phyloP scores from a whole-genome alignment of 2,888 invertebrate species.

The Drosophila robusta region DNA sequence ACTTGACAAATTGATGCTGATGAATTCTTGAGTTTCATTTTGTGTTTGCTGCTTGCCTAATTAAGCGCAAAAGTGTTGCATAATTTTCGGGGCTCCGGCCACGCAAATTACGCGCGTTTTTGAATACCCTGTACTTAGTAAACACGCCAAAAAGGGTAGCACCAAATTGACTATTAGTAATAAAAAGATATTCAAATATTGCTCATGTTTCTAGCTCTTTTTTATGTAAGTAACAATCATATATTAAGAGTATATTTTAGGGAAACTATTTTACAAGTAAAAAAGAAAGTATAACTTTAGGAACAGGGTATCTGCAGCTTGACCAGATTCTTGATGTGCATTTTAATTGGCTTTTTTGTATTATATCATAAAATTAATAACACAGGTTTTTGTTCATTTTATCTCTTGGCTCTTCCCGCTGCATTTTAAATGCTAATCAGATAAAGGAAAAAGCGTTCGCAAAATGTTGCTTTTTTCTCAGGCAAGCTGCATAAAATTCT shows the following conservation, averaged over 20 bases:
- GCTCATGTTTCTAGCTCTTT: no score
- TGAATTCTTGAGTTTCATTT: slow-evolving; percentile 65
- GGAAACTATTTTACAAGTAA: no score
- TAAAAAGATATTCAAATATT: neutral
- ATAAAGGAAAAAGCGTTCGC: slow-evolving; percentile 1
- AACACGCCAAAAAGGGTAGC: neutral
- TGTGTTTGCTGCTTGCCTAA: slow-evolving; percentile 51
- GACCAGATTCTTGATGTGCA: neutral
- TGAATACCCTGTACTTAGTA: slow-evolving; percentile 22
- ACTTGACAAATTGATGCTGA: slow-evolving; percentile 69
- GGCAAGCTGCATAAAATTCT: slow-evolving; percentile 8
- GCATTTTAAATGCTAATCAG: slow-evolving; percentile 7
- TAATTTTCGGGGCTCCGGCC: slow-evolving; percentile 43
- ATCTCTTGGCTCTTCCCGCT: neutral
- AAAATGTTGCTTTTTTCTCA: slow-evolving; percentile 3
- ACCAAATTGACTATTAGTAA: neutral
- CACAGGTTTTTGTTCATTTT: neutral
- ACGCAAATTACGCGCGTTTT: slow-evolving; percentile 46
- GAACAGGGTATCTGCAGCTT: neutral
- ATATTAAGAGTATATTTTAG: no score
- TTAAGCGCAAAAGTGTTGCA: slow-evolving; percentile 63
- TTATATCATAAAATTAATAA: neutral
- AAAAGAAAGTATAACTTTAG: neutral
- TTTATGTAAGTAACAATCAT: no score
- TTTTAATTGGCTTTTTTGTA: neutral